Base-by-base conservation (phyloP, 2,888 invertebrate species). In the Lymantria monacha region DNA sequence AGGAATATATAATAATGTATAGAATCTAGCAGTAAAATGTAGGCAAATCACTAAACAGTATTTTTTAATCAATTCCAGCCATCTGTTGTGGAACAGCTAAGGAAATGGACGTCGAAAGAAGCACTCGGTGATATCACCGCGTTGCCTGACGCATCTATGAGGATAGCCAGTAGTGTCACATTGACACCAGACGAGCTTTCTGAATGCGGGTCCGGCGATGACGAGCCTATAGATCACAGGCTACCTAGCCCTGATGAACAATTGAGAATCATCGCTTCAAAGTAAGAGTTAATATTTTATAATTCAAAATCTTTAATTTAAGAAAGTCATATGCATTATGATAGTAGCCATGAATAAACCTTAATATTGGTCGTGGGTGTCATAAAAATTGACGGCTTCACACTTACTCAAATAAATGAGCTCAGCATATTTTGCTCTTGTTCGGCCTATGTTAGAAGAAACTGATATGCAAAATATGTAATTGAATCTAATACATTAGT, bases 231-330 rank as follows among this genome's bases (percentile, higher is more conserved):
- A 69, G 96, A 97, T 88, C 96, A 97, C 87, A 94, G 96, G 81
- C 92, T 97, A 73, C 97, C 97, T 44, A 96, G 97, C 63, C 97
- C 97, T 37, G 96, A 96, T 82, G 97, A 97, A 85, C 96, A 96
- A 86, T 93, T 96, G 63, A 94, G 95, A 83, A 94, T 95, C 69
- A 94, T 96, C 78, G 96, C 96, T 69, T 93, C 95, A 78, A 96
- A 95, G 96, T 96, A 91, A 61, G 48, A 22, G 2, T 22, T 22
- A 22, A 22, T 22, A 22, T 22, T 22, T 22, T 22, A 22, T 9
- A 36, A 11, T 7, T 36, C 2, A 36, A 36, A 36, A 36, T 11
- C 3, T 7, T 36, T n/a, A 7, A 36, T 7, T 3, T 11, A 36
- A 36, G 9, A 42, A 30, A 14, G 1, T 13, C 8, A 14, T 42